Evolutionary conservation across 1,140 invertebrate species (phyloP), one percentile per base, ranked within the genome.

Genomic region (Eumeta japonica): DNA sequence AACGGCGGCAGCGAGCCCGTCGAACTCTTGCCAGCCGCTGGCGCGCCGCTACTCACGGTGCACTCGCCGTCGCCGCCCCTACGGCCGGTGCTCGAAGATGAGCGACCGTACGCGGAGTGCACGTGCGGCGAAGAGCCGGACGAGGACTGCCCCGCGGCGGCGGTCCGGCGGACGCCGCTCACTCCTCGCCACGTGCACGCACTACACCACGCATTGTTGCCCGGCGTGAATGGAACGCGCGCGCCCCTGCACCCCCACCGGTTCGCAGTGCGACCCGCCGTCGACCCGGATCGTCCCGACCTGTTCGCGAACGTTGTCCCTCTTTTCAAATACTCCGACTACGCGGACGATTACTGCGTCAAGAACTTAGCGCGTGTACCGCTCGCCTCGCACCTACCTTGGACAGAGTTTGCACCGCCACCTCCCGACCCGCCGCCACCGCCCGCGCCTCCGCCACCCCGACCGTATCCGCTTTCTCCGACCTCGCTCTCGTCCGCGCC

Each of bases 271-370:
- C 49, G 63, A 14, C 32, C 50, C 13, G 35, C 52, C 3, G 42
- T 48, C 10, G 62, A 75, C 43, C 48, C 68, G 2, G 48, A 71
- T 18, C 61, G 60, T 14, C 41, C 65, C 10, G 57, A 41, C 3
- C 55, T 62, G 9, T 74, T 73, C 56, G 45, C 62, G 20, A 61
- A 52, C 38, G 63, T 76, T 16, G 71, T 76, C 20, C 74, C 74
- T 4, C 65, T 73, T 14, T 76, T 70, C 52, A 70, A 64, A 17
- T 76, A 72, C 48, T 70, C 66, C 1, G 73, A 76, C 46, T 75
- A 74, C 49, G 65, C 71, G 18, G 60, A 72, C 49, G 73, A 75
- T 37, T 62, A 57, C 37, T 73, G 68, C 44, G 52, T 52, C 4
- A 76, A 76, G 38, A 75, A 75, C 39, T 44, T 73, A 43, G 45